phyloP scores from a whole-genome alignment of 2,888 invertebrate species.

The Heliconius charithonia region DNA sequence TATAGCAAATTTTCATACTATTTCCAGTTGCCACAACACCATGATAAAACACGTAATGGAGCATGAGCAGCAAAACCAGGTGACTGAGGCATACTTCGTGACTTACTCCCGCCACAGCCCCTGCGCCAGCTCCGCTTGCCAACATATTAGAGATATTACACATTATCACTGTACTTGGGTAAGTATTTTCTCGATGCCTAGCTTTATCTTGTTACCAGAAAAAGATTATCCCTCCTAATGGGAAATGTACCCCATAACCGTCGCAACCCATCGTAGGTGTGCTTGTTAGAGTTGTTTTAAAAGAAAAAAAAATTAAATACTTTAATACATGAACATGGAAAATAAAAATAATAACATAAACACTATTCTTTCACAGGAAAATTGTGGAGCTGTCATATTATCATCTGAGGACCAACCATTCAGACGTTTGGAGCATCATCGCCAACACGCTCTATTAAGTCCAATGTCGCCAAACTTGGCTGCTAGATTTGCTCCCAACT shows the following conservation, averaged over 20 bases:
- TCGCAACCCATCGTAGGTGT: no score
- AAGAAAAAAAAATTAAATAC: no score
- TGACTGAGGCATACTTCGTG: slow-evolving; percentile 90
- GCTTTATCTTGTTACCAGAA: neutral
- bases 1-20: neutral
- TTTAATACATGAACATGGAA: no score
- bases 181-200: slow-evolving; percentile 55
- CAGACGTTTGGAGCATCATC: slow-evolving; percentile 92
- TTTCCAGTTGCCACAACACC: slow-evolving; percentile 84
- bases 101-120: slow-evolving; percentile 85
- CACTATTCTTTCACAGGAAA: slow-evolving; percentile 82
- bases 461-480: slow-evolving; percentile 85
- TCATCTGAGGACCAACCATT: slow-evolving; percentile 90
- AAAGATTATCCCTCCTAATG: no score
- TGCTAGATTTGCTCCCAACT: slow-evolving; percentile 83
- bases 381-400: slow-evolving; percentile 90
- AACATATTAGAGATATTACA: slow-evolving; percentile 89
- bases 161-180: slow-evolving; percentile 97
- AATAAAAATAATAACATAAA: neutral
- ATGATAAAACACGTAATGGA: slow-evolving; percentile 94
- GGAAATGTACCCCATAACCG: no score
- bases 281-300: neutral
- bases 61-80: slow-evolving; percentile 94
- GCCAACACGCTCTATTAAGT: slow-evolving; percentile 90
- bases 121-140: slow-evolving; percentile 87